phyloP scores from a whole-genome alignment of 2,888 invertebrate species.

The Melanostoma mellinum region DNA sequence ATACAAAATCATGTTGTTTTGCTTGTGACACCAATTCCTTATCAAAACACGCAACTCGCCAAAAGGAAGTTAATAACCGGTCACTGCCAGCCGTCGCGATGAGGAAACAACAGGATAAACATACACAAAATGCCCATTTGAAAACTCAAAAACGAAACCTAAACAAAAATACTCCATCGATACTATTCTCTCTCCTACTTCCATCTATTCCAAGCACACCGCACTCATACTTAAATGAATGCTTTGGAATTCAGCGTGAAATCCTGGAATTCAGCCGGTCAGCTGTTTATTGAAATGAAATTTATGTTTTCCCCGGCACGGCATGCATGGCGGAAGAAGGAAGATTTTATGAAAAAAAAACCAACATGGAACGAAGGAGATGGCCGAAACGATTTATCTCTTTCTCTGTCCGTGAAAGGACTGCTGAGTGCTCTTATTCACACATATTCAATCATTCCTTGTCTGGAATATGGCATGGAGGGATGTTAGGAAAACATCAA shows the following conservation, averaged over 20 bases:
- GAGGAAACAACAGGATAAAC: constrained; percentile 8
- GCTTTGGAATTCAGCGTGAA: constrained; percentile 63
- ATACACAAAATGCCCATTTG: constrained; percentile 16
- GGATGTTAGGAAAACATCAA: constrained; percentile 13
- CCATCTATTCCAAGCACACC: constrained; percentile 18
- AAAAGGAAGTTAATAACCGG: constrained; percentile 68
- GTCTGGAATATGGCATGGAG: constrained; percentile 53
- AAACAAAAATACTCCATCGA: constrained; percentile 10
- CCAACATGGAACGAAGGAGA: constrained; percentile 48
- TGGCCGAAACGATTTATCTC: constrained; percentile 59
- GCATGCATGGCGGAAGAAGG: constrained; percentile 12
- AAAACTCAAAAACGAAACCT: constrained; percentile 34
- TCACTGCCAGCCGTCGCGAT: constrained; percentile 46
- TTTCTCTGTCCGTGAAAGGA: constrained; percentile 65
- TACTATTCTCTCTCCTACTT: constrained; percentile 33
- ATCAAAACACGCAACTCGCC: constrained; percentile 67
- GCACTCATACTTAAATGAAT: background rate
- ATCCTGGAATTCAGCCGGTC: constrained; percentile 67
- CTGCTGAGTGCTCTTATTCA: constrained; percentile 71
- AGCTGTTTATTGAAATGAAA: constrained; percentile 46
- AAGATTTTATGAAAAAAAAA: constrained; percentile 6
- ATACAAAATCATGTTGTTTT: constrained; percentile 67
- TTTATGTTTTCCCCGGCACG: constrained; percentile 20
- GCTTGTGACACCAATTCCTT: constrained; percentile 66
- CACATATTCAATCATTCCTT: constrained; percentile 71